phyloP scores from a whole-genome alignment of 2,888 invertebrate species.

The Dynastes tityus region DNA sequence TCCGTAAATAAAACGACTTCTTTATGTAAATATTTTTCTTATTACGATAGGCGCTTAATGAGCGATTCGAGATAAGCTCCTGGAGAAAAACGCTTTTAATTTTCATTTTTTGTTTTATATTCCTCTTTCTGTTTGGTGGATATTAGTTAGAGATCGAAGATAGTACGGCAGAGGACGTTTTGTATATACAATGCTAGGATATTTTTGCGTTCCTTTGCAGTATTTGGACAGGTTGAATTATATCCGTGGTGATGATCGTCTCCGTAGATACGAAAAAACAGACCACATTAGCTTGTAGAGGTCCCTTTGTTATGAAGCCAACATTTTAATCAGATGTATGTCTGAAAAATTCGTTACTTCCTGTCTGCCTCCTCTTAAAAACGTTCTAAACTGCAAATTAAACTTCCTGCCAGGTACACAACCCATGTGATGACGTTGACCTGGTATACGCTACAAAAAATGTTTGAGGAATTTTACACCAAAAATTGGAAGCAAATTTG shows the following conservation, averaged over 20 bases:
- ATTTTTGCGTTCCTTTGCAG: conserved; percentile 15
- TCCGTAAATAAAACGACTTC: conserved; percentile 42
- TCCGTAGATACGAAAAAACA: not conserved
- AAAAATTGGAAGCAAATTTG: too few relatives aligned
- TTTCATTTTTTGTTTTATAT: conserved; percentile 22
- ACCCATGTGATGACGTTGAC: too few relatives aligned
- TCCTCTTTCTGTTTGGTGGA: not conserved
- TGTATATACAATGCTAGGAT: conserved; percentile 10
- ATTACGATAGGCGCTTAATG: conserved; percentile 46
- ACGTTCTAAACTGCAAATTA: too few relatives aligned
- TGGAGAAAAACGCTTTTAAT: conserved; percentile 18
- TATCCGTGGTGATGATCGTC: conserved; percentile 1
- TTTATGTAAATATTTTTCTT: conserved; percentile 49
- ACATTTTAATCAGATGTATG: too few relatives aligned
- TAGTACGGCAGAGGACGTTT: not conserved
- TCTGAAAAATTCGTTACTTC: too few relatives aligned
- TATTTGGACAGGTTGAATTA: conserved; percentile 11
- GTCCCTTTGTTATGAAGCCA: not conserved
- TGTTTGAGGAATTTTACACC: too few relatives aligned
- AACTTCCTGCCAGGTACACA: too few relatives aligned
- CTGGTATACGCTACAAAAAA: too few relatives aligned
- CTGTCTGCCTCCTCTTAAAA: too few relatives aligned
- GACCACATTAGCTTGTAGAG: not conserved
- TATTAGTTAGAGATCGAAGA: conserved; percentile 30
- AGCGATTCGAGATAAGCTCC: conserved; percentile 39